Conservation (phyloP, 2,113 vertebrate genomes). For the Orthonyx spaldingii region DNA sequence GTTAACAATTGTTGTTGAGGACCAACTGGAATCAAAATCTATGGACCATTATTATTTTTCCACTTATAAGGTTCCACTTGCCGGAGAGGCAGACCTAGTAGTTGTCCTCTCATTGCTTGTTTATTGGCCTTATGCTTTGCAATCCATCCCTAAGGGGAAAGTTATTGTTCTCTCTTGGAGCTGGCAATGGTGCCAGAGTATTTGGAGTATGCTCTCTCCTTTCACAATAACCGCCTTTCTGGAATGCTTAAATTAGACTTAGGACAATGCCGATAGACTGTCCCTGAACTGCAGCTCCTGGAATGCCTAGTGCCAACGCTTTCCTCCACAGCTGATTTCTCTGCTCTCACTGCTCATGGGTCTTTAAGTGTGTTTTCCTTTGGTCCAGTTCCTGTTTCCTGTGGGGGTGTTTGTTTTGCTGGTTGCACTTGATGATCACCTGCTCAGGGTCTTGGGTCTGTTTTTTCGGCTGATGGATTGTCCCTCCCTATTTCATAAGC, state of each 20-base stretch:
- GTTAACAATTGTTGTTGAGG: neutral
- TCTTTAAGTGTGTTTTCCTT: too few relatives aligned
- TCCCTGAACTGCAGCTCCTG: too few relatives aligned
- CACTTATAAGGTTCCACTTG: neutral
- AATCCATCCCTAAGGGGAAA: too few relatives aligned
- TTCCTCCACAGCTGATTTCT: too few relatives aligned
- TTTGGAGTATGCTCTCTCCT: neutral
- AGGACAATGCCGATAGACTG: too few relatives aligned
- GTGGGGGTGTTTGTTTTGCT: too few relatives aligned
- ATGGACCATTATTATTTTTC: neutral
- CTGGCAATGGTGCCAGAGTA: neutral
- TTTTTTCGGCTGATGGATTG: neutral
- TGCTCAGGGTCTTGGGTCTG: neutral
- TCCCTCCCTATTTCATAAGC: rapidly evolving
- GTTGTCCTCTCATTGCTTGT: neutral
- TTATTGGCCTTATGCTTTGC: neutral
- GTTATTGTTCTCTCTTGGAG: neutral
- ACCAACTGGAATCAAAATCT: neutral
- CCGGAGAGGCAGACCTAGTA: neutral
- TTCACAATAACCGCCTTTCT: neutral
- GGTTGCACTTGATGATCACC: too few relatives aligned
- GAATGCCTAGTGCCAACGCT: too few relatives aligned
- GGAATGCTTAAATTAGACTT: too few relatives aligned
- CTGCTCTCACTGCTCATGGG: too few relatives aligned
- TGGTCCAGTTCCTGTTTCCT: too few relatives aligned